Conservation (phyloP, 2,888 invertebrate genomes). For the Microctonus aethiopoides region DNA sequence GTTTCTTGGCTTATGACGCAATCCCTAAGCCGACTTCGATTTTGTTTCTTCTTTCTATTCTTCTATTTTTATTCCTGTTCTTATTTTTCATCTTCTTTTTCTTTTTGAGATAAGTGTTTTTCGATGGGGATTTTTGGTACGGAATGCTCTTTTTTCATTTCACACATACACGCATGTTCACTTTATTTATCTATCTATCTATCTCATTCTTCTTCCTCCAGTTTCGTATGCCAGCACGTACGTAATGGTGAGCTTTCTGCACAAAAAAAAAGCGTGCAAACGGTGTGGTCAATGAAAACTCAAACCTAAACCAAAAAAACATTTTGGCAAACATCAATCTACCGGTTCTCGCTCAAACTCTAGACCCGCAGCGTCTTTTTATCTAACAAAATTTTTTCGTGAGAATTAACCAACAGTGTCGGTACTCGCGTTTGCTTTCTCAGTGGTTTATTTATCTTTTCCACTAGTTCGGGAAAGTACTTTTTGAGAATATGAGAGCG, state of each 20-base stretch:
- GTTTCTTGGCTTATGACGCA: slow-evolving; percentile 35
- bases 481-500: too few relatives aligned
- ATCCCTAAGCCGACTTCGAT: slow-evolving; percentile 42
- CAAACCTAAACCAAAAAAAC: slow-evolving; percentile 20
- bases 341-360: too few relatives aligned
- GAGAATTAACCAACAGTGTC: slow-evolving; percentile 15
- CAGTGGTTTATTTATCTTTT: too few relatives aligned
- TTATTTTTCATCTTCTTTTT: slow-evolving; percentile 47
- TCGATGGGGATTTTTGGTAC: neutral
- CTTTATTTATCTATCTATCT: neutral
- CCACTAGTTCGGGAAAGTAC: too few relatives aligned
- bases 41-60: slow-evolving; percentile 45
- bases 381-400: slow-evolving; percentile 14
- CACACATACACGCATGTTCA: neutral
- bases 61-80: slow-evolving; percentile 49
- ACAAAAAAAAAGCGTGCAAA: neutral
- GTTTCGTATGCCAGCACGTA: too few relatives aligned
- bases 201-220: neutral
- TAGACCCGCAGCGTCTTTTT: too few relatives aligned
- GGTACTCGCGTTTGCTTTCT: neutral
- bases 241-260: too few relatives aligned
- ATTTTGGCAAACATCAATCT: too few relatives aligned
- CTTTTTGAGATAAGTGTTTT: slow-evolving; percentile 9
- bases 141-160: slow-evolving; percentile 16
- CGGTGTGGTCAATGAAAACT: slow-evolving; percentile 9